Conservation (phyloP, 2,113 vertebrate genomes). For the Motacilla alba region DNA sequence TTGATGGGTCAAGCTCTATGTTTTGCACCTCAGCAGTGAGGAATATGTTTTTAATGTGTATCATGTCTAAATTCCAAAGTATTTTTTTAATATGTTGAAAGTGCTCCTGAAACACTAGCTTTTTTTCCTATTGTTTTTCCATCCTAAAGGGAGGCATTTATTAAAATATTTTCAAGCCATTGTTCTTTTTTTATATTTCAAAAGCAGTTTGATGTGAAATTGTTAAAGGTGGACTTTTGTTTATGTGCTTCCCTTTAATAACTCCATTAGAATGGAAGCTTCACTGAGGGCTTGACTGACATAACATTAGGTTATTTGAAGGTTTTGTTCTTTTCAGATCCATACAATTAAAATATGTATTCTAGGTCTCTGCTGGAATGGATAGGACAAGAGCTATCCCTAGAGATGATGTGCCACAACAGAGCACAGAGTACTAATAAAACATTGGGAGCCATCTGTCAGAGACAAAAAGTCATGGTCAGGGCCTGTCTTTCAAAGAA, state of each 20-base stretch:
- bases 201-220: neutral
- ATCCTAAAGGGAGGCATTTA: neutral
- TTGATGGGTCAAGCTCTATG: neutral
- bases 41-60: neutral
- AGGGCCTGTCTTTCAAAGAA: slow-evolving; percentile 44
- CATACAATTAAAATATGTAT: slow-evolving; percentile 27
- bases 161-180: neutral
- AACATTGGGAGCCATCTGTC: slow-evolving; percentile 45
- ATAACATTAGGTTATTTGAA: neutral
- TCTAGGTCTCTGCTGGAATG: slow-evolving; percentile 6
- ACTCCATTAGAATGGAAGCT: neutral
- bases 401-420: slow-evolving; percentile 11
- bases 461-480: slow-evolving; percentile 44
- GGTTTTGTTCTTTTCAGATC: slow-evolving; percentile 5
- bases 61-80: neutral
- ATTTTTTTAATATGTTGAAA: neutral
- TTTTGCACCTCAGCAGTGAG: neutral
- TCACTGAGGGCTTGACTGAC: neutral
- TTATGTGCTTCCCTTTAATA: neutral
- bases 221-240: neutral
- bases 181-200: neutral
- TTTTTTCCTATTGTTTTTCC: neutral
- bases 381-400: neutral
- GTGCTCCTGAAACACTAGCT: neutral
- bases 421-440: slow-evolving; percentile 49